A percentile compares a stretch with the other conserved stretches of the same genome.
Conservation (phyloP, 1,140 invertebrate genomes). For the Babylonia areolata region DNA sequence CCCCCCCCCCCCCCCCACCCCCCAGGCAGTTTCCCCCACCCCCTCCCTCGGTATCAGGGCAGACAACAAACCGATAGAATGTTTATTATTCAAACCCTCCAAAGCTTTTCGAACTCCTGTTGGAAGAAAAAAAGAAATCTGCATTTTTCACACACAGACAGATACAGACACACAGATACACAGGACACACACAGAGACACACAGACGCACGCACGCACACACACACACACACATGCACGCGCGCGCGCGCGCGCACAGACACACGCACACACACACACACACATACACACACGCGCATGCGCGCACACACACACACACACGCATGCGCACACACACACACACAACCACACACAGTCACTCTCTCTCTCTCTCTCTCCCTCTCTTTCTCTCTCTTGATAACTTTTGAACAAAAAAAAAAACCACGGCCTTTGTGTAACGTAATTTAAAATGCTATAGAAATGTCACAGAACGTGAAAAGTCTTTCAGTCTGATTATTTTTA, state of each 20-base stretch:
- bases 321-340: slow-evolving; percentile 14
- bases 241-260: not conserved
- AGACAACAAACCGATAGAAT: too few relatives aligned
- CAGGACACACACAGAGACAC: slow-evolving; percentile 8
- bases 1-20: too few relatives aligned
- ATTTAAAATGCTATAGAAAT: too few relatives aligned
- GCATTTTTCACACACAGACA: slow-evolving; percentile 8
- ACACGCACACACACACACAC: slow-evolving; percentile 10
- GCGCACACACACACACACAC: slow-evolving; percentile 21
- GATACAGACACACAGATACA: slow-evolving; percentile 2
- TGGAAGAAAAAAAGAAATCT: too few relatives aligned
- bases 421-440: too few relatives aligned
- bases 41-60: too few relatives aligned
- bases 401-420: too few relatives aligned
- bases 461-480: too few relatives aligned
- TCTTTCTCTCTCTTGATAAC: not conserved
- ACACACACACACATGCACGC: not conserved
- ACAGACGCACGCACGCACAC: not conserved
- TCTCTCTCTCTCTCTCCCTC: not conserved
- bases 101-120: too few relatives aligned
- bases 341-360: not conserved
- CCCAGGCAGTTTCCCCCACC: too few relatives aligned
- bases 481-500: too few relatives aligned
- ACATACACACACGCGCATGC: slow-evolving; percentile 5
- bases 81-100: too few relatives aligned